Conservation (phyloP, 2,113 vertebrate genomes). For the Notothenia coriiceps region DNA sequence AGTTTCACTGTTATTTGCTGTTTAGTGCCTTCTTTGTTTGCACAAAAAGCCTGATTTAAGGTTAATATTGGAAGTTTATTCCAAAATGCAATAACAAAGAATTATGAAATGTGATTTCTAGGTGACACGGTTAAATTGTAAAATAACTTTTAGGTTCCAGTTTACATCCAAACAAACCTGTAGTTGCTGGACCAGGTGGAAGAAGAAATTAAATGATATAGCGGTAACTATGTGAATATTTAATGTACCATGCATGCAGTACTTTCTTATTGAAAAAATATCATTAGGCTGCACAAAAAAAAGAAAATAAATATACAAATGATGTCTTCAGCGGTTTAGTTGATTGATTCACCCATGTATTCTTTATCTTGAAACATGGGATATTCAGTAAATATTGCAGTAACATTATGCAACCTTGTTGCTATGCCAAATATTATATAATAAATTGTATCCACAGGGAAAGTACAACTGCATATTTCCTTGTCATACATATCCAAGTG, state of each 20-base stretch:
- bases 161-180: too few relatives aligned
- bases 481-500: neutral
- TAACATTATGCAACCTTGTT: neutral
- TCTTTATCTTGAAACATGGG: neutral
- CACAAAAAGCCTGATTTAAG: too few relatives aligned
- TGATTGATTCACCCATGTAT: neutral
- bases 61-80: too few relatives aligned
- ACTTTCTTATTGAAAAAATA: neutral
- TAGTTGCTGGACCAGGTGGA: too few relatives aligned
- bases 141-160: neutral
- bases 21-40: too few relatives aligned
- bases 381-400: neutral
- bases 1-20: too few relatives aligned
- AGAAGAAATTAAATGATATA: too few relatives aligned
- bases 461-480: neutral
- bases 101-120: too few relatives aligned
- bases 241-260: constrained; percentile 12
- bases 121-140: too few relatives aligned
- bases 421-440: neutral
- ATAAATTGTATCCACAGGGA: neutral
- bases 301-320: neutral
- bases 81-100: too few relatives aligned
- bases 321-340: neutral
- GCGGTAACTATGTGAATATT: neutral
- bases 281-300: neutral